These are phyloP conservation scores for Heliothis peltigera DNA, from an alignment of 2,888 invertebrate species.

Conservation along the genomic window DNA sequence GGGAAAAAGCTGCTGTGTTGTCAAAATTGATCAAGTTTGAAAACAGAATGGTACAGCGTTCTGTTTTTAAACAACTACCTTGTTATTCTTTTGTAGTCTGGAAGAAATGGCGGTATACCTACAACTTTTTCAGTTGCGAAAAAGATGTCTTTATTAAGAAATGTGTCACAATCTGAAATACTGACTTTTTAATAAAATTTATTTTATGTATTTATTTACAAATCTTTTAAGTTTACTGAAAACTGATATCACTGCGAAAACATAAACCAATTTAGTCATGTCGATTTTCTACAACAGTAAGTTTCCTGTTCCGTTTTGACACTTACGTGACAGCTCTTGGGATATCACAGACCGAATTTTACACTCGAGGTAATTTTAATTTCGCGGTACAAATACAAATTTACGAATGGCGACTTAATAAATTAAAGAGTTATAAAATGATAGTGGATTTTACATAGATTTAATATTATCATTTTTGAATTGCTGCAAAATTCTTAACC, in stretches of 20 bases:
- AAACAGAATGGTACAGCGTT: background rate
- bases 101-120: too few relatives aligned
- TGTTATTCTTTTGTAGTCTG: background rate
- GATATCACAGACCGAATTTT: constrained; percentile 9
- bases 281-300: constrained; percentile 9
- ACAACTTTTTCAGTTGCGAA: too few relatives aligned
- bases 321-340: background rate
- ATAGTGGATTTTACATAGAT: too few relatives aligned
- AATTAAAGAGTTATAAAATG: background rate
- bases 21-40: background rate
- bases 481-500: too few relatives aligned
- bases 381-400: background rate
- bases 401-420: background rate
- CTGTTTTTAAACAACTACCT: too few relatives aligned
- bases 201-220: too few relatives aligned
- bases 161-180: too few relatives aligned
- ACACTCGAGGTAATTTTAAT: constrained; percentile 3
- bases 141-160: too few relatives aligned
- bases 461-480: too few relatives aligned
- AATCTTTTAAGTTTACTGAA: background rate
- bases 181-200: too few relatives aligned
- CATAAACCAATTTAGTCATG: background rate
- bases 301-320: constrained; percentile 6
- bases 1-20: background rate
- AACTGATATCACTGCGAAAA: background rate